Percentiles rank a stretch among this genome's conserved stretches.
Conservation (phyloP, 2,888 invertebrate genomes). For the Dascillus cervinus region DNA sequence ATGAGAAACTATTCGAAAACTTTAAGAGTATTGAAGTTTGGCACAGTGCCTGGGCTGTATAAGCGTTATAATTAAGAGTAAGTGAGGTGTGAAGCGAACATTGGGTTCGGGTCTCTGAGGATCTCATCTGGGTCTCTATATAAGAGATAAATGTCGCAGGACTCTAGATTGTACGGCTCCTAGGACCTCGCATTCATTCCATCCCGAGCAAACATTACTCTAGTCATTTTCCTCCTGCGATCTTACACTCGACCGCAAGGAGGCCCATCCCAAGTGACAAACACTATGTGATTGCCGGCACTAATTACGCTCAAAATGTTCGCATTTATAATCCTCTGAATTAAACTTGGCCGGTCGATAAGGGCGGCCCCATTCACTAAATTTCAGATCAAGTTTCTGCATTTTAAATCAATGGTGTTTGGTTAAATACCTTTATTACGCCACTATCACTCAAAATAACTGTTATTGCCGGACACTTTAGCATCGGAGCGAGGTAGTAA, state of each 20-base stretch:
- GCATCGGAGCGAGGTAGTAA: conserved; percentile 8
- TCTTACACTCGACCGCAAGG: conserved; percentile 16
- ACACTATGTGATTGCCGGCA: conserved; percentile 11
- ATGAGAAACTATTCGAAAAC: conserved; percentile 14
- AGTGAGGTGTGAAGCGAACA: conserved; percentile 40
- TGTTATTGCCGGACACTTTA: conserved; percentile 10
- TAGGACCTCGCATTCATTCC: conserved; percentile 11
- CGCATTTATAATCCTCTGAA: conserved; percentile 8
- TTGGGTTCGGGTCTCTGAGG: conserved; percentile 32
- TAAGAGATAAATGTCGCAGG: conserved; percentile 24
- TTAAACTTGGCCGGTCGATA: not conserved
- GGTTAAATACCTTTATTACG: conserved; percentile 11
- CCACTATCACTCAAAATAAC: conserved; percentile 13
- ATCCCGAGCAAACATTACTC: conserved; percentile 11
- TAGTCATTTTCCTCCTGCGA: conserved; percentile 9
- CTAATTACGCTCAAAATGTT: conserved; percentile 17
- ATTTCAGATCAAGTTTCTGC: too few species aligned
- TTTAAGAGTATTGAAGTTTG: conserved; percentile 14
- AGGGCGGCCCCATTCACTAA: too few species aligned
- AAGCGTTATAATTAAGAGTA: conserved; percentile 38
- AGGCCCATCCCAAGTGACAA: conserved; percentile 10
- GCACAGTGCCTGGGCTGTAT: conserved; percentile 21
- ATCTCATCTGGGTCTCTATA: conserved; percentile 34
- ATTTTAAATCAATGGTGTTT: too few species aligned
- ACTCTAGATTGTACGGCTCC: conserved; percentile 17